Evolutionary conservation across 2,113 vertebrate species (phyloP).

Genomic region (Marmota monax): DNA sequence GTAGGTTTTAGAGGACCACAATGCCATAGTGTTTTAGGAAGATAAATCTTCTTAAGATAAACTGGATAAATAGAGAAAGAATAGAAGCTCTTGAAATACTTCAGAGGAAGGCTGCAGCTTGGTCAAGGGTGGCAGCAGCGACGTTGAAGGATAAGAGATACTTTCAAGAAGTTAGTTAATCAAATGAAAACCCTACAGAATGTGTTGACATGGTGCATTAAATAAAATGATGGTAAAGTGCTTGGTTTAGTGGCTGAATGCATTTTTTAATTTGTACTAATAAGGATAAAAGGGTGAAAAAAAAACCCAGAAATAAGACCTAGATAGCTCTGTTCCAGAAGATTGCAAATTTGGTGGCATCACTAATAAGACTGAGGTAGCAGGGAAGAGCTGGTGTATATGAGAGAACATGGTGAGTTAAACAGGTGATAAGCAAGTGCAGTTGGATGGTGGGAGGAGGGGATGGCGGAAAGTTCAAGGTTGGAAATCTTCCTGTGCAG

Average conservation of each 20-base stretch:
- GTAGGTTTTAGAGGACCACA: neutral
- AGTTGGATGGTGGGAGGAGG: accelerated
- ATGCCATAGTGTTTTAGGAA: neutral
- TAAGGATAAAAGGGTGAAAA: neutral
- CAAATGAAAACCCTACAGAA: neutral
- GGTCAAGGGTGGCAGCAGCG: neutral
- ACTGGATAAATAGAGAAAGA: neutral
- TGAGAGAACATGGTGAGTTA: neutral
- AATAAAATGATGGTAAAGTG: neutral
- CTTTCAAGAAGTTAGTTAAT: neutral
- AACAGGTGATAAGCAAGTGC: neutral
- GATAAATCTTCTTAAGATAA: neutral
- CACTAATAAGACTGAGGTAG: no score
- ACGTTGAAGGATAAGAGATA: neutral
- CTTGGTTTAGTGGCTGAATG: neutral
- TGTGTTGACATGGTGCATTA: neutral
- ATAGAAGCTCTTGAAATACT: neutral
- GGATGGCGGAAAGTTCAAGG: no score
- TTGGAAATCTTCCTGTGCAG: accelerated
- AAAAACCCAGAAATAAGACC: neutral
- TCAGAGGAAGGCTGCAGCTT: neutral
- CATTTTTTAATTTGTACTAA: neutral
- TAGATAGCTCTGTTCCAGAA: accelerated
- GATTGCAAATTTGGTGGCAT: neutral
- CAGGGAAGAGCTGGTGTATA: accelerated